A percentile compares a stretch with the other conserved stretches of the same genome.
phyloP scores from a whole-genome alignment of 2,113 vertebrate species.

The Theristicus caerulescens region DNA sequence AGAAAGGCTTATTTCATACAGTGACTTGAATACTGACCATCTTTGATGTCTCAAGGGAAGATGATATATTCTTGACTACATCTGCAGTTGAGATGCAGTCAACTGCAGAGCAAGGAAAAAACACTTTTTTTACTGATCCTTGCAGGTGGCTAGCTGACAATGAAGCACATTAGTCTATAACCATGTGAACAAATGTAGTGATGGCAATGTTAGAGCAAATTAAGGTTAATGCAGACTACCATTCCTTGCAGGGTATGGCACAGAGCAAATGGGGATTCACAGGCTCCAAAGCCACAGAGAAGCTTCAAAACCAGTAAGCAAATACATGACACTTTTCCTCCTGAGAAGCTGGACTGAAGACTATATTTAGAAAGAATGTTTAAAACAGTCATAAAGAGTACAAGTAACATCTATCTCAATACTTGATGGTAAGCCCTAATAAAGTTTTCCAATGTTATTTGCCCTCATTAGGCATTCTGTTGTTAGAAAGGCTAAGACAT shows the following conservation, averaged over 20 bases:
- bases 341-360: background rate
- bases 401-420: background rate
- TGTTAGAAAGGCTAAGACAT: background rate
- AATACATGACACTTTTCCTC: background rate
- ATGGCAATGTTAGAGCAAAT: background rate
- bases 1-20: background rate
- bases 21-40: background rate
- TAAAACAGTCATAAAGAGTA: background rate
- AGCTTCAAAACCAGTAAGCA: background rate
- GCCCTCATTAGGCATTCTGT: background rate
- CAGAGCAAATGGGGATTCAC: background rate
- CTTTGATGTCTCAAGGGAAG: background rate
- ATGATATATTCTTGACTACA: background rate
- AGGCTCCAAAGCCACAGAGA: background rate
- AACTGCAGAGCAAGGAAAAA: background rate
- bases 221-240: background rate
- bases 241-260: background rate
- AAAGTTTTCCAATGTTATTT: background rate
- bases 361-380: background rate
- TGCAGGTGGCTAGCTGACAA: background rate
- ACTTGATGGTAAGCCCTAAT: background rate
- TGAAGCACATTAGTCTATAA: background rate
- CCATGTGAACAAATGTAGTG: background rate
- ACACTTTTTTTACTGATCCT: background rate
- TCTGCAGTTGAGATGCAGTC: background rate